phyloP scores from a whole-genome alignment of 2,113 vertebrate genomes.

The Chaetodon trifascialis region DNA sequence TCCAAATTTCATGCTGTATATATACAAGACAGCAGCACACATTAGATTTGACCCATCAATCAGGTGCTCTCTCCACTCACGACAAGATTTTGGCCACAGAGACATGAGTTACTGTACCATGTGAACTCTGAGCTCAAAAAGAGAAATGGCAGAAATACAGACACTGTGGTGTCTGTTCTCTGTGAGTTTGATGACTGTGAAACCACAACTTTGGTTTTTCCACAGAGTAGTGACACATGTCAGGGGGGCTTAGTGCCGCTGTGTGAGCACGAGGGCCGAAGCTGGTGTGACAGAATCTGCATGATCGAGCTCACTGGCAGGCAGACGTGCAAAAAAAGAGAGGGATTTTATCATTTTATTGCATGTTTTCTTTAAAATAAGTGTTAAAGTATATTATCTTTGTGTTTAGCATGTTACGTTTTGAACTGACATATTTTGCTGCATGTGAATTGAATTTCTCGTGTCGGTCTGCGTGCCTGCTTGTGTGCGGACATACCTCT shows the following conservation, averaged over 20 bases:
- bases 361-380: neutral
- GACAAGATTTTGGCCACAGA: neutral
- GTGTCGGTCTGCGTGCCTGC: neutral
- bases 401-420: neutral
- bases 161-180: conserved; percentile 1
- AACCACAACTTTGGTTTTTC: conserved; percentile 38
- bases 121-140: conserved; percentile 15
- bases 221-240: conserved; percentile 49
- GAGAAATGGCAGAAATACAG: conserved; percentile 22
- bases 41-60: neutral
- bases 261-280: neutral
- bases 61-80: neutral
- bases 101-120: neutral
- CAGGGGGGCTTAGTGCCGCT: conserved; percentile 3
- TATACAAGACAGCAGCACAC: neutral
- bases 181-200: conserved; percentile 29
- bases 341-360: too few relatives aligned
- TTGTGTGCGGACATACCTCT: conserved; percentile 19
- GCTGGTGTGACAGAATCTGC: neutral
- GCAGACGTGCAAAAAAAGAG: neutral
- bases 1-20: neutral
- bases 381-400: neutral
- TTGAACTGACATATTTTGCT: neutral
- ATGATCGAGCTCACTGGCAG: neutral
- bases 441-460: neutral